Base-by-base conservation (phyloP, 1,140 invertebrate genomes). In the Lasaia peninsularis region DNA sequence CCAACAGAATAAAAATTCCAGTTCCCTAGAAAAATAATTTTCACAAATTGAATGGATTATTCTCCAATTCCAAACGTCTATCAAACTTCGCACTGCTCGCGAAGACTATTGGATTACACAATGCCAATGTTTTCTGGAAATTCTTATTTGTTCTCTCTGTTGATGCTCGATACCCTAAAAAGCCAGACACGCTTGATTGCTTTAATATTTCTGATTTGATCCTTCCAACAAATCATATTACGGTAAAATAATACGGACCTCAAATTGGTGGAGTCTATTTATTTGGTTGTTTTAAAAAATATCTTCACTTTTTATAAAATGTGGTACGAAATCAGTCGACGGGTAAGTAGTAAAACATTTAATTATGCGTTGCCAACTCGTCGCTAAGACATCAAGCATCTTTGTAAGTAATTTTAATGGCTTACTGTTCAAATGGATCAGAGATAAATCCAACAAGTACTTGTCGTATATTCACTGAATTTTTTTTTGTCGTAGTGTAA, bases 31-130 rank as follows among this genome's bases (percentile, higher is more conserved):
- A 44, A 44, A 44, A 44, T 20, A 20, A 44, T 44, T 44, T 44
- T 16, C 40, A 20, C 40, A 44, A 44, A 44, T 44, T 44, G 40
- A 44, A 44, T 44, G 40, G 40, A 44, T 44, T 44, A 44, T 44
- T 44, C 40, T 44, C 16, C 40, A 44, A 44, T 44, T 44, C 40
- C 40, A 44, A 44, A 44, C 40, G 40, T 44, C 40, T 44, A 44
- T 44, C 40, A 44, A 44, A 44, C 40, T 44, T 44, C 40, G 40
- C 18, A 44, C 40, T 44, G 40, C 40, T 44, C 40, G 20, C 40
- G 40, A 44, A 20, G 40, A 21, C 40, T 44, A 44, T 44, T 44
- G 40, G 40, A 44, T 44, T 44, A 44, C 40, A 20, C 40, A 44
- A 44, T 16, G 40, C 40, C 40, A 44, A 44, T 44, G 40, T 44